Evolutionary conservation across 2,888 invertebrate genomes (phyloP).

Genomic region (Nematopogon swammerdamellus): DNA sequence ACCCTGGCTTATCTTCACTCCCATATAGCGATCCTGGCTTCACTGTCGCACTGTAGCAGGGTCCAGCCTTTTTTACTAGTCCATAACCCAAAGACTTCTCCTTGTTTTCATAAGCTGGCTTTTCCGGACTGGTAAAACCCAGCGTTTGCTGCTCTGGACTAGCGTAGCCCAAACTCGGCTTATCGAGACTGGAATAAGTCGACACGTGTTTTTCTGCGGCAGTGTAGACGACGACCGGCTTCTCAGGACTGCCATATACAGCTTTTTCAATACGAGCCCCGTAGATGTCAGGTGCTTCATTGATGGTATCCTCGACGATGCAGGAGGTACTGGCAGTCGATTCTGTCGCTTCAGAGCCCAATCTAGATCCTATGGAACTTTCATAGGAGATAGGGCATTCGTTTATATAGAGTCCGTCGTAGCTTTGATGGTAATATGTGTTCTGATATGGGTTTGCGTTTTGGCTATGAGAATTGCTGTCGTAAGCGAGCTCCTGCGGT

Average conservation of each 20-base stretch:
- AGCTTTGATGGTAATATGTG: background rate
- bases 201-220: no score
- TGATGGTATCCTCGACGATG: background rate
- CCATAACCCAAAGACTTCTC: background rate
- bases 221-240: background rate
- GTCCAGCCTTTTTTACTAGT: no score
- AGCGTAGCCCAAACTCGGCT: background rate
- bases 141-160: background rate
- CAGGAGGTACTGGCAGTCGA: background rate
- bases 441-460: background rate
- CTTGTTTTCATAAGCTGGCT: no score
- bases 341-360: background rate
- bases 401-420: background rate
- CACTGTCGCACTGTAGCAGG: background rate
- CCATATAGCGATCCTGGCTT: conserved; percentile 13
- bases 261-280: background rate
- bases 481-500: background rate
- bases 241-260: background rate
- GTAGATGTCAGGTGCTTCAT: background rate
- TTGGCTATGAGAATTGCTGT: conserved; percentile 1
- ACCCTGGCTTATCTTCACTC: conserved; percentile 9
- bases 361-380: background rate
- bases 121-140: background rate
- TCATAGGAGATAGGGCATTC: background rate
- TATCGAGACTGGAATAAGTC: no score